Evolutionary conservation across 2,888 invertebrate species (phyloP).

Genomic region (Dione vanillae): DNA sequence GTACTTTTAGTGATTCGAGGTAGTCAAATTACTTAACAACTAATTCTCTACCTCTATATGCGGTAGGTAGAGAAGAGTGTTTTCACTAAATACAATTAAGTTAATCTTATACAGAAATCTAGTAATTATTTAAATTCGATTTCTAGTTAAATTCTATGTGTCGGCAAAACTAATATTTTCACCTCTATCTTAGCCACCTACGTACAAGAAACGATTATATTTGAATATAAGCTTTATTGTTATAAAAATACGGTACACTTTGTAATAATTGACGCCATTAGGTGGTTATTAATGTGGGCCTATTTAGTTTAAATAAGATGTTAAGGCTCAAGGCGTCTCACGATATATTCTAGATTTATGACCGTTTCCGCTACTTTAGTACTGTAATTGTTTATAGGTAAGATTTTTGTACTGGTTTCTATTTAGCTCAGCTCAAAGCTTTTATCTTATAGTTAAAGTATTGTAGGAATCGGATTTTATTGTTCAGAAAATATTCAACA

Average conservation of each 20-base stretch:
- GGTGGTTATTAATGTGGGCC: slow-evolving; percentile 51
- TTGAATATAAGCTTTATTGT: not conserved
- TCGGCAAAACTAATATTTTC: slow-evolving; percentile 23
- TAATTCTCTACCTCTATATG: too few species aligned
- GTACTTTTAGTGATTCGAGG: too few species aligned
- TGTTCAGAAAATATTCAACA: too few species aligned
- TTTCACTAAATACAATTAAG: not conserved
- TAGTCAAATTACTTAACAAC: too few species aligned
- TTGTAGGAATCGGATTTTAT: too few species aligned
- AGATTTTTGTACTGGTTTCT: not conserved
- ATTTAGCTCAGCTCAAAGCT: not conserved
- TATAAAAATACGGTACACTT: not conserved
- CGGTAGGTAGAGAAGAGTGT: too few species aligned
- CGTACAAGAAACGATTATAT: not conserved
- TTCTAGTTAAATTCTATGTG: slow-evolving; percentile 6
- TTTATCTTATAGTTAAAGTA: not conserved
- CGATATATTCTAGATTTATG: slow-evolving; percentile 26
- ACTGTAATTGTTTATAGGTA: slow-evolving; percentile 19
- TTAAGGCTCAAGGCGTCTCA: slow-evolving; percentile 37
- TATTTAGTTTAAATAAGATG: slow-evolving; percentile 50
- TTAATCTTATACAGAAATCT: not conserved
- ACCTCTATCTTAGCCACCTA: slow-evolving; percentile 19
- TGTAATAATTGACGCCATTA: slow-evolving; percentile 28
- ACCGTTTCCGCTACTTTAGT: slow-evolving; percentile 15
- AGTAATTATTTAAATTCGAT: slow-evolving; percentile 18